Percentiles rank a stretch among this genome's conserved stretches.
Evolutionary conservation across 1,140 invertebrate genomes (phyloP).

Genomic region (Cotesia vestalis): DNA sequence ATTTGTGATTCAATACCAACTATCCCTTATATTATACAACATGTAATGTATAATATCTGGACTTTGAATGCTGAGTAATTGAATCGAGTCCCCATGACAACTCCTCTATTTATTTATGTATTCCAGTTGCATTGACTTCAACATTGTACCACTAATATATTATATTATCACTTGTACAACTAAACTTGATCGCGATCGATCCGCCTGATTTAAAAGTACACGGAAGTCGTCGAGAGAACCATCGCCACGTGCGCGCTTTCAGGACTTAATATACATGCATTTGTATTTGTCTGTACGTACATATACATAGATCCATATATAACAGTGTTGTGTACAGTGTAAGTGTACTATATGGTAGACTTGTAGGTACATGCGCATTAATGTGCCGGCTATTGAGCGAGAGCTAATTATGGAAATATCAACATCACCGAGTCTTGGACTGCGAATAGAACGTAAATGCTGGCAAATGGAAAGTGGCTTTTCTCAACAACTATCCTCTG

Average conservation of each 20-base stretch:
- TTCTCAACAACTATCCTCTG: not conserved
- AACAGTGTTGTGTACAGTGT: too few species aligned
- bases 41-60: too few species aligned
- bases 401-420: slow-evolving; percentile 41
- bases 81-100: not conserved
- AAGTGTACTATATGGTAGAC: too few species aligned
- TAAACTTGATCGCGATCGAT: slow-evolving; percentile 32
- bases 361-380: slow-evolving; percentile 30
- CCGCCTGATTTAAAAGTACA: slow-evolving; percentile 34
- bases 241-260: slow-evolving; percentile 35
- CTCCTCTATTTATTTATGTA: slow-evolving; percentile 7
- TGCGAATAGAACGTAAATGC: not conserved
- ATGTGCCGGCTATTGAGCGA: slow-evolving; percentile 36
- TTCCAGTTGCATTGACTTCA: too few species aligned
- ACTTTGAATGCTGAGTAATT: too few species aligned
- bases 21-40: too few species aligned
- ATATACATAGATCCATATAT: too few species aligned
- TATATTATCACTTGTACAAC: not conserved
- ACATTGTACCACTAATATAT: too few species aligned
- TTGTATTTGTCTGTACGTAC: too few species aligned
- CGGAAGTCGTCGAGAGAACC: slow-evolving; percentile 18
- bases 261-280: not conserved
- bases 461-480: slow-evolving; percentile 10
- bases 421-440: slow-evolving; percentile 29
- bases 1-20: too few species aligned